Evolutionary conservation across 2,888 invertebrate genomes (phyloP).

Genomic region (Pammene aurita): DNA sequence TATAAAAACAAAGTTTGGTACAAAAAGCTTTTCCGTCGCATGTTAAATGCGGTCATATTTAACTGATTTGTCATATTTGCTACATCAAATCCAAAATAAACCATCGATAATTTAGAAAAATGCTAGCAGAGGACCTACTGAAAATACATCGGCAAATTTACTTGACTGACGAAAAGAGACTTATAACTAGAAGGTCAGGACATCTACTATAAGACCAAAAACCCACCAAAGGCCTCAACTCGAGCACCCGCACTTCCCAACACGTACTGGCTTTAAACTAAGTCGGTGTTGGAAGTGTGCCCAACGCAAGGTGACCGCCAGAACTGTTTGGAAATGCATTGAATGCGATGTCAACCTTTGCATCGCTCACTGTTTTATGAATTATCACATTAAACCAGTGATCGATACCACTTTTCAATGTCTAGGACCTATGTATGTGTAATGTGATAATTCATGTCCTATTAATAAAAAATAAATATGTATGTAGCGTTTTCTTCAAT

Average conservation of each 20-base stretch:
- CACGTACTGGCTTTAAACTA: constrained; percentile 11
- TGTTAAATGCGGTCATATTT: constrained; percentile 5
- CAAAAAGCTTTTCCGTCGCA: constrained; percentile 41
- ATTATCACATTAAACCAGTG: constrained; percentile 14
- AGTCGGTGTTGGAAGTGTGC: constrained; percentile 21
- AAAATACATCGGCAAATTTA: constrained; percentile 3
- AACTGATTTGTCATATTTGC: constrained; percentile 19
- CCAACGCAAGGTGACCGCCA: constrained; percentile 17
- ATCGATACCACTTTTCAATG: neutral
- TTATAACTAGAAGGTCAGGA: constrained; percentile 10
- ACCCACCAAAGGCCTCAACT: constrained; percentile 14
- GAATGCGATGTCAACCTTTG: constrained; percentile 22
- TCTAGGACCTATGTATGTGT: neutral
- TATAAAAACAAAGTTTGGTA: constrained; percentile 2
- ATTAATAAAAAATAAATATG: neutral
- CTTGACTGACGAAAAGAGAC: neutral
- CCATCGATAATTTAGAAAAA: constrained; percentile 11
- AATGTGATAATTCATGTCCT: neutral
- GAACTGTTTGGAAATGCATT: constrained; percentile 26
- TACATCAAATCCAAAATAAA: constrained; percentile 12
- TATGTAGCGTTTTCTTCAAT: neutral
- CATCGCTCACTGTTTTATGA: constrained; percentile 10
- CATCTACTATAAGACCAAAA: constrained; percentile 6
- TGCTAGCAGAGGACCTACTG: constrained; percentile 9
- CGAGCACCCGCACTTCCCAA: constrained; percentile 19